phyloP scores from a whole-genome alignment of 35 echinoderm and acorn worm genomes.

The Stichopus chloronotus region DNA sequence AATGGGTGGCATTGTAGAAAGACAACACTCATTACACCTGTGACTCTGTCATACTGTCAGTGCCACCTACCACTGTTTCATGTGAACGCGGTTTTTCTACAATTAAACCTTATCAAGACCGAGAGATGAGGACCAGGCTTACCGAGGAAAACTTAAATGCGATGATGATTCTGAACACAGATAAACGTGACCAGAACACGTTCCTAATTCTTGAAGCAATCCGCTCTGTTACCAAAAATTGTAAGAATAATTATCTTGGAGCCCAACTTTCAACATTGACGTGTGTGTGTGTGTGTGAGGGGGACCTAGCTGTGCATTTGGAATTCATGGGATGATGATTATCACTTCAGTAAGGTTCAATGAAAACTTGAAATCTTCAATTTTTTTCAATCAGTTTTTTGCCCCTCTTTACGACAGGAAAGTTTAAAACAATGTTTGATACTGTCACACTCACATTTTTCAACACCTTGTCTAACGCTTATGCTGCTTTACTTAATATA shows the following conservation, averaged over 20 bases:
- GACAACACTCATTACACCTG: too few relatives aligned
- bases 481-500: background rate
- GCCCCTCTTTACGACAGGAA: background rate
- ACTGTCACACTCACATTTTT: background rate
- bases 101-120: background rate
- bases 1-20: too few relatives aligned
- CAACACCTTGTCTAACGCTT: background rate
- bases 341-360: too few relatives aligned
- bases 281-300: background rate
- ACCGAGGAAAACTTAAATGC: slow-evolving; percentile 16
- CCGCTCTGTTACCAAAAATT: background rate
- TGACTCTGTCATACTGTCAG: background rate
- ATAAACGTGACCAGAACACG: background rate
- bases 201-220: background rate
- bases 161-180: background rate
- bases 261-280: background rate
- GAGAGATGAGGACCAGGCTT: slow-evolving; percentile 15
- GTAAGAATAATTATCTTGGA: background rate
- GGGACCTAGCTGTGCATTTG: background rate
- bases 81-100: slow-evolving; percentile 16
- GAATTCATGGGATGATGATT: too few relatives aligned
- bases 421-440: background rate
- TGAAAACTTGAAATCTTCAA: background rate
- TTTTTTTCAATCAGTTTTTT: background rate
- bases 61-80: slow-evolving; percentile 20